Base-by-base conservation (phyloP, 1,140 invertebrate species). In the Schlechtendalia chinensis region DNA sequence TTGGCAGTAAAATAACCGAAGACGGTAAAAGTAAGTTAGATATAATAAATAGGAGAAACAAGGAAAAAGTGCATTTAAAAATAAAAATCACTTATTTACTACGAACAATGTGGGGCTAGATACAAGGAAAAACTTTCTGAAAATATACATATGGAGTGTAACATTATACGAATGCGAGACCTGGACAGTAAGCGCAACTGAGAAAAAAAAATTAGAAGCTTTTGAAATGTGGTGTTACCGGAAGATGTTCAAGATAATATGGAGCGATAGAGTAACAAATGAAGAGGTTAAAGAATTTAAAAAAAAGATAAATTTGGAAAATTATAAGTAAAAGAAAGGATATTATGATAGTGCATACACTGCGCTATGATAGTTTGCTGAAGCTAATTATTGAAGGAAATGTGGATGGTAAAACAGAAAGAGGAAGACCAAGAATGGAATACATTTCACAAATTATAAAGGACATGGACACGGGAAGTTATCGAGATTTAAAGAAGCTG, bases 151-250 rank as follows among this genome's bases (percentile, higher is more conserved):
- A 59, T 81, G 29, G 71, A 63, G 69, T 74, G 39, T 81, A 65
- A 65, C 50, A 29, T 29, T 81, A 71, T 74, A 81, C 53, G 80
- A 45, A 81, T 59, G 22, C n/a, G 56, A 77, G 39, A 74, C 58
- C 54, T 74, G 71, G 65, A 81, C 67, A 45, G 32, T 81, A 59
- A 74, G 81, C 17, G 59, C 72, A 63, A 74, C 72, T 19, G 81
- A 74, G 54, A n/a, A 58, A 81, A 45, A 59, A 71, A 69, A 71
- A 58, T 58, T 81, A 59, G 81, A 63, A 74, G 72, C n/a, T 61
- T 74, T 81, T 58, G 81, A 81, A 63, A 77, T 81, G 71, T 81
- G 81, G 56, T 27, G 72, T 71, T 77, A 71, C 67, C 72, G 71
- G 47, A 81, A 54, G 45, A 61, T 81, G 79, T 19, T 65, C 47